phyloP scores from a whole-genome alignment of 2,888 invertebrate genomes.

The Sarcophaga variegata region DNA sequence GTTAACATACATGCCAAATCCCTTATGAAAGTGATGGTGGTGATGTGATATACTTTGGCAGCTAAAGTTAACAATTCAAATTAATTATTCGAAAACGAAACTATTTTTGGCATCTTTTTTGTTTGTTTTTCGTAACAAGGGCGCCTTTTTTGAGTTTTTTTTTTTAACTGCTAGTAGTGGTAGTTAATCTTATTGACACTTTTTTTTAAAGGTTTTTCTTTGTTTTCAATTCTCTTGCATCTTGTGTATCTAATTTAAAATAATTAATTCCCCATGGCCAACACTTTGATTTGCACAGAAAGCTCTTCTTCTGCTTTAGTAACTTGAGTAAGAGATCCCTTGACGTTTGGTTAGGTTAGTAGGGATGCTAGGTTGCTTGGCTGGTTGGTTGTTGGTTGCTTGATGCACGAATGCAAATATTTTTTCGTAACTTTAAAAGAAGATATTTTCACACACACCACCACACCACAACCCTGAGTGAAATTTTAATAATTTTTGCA shows the following conservation, averaged over 20 bases:
- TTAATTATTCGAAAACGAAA: conserved; percentile 12
- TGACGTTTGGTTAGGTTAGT: background rate
- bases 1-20: too few relatives aligned
- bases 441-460: conserved; percentile 36
- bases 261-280: conserved; percentile 71
- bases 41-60: background rate
- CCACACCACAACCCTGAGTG: background rate
- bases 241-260: conserved; percentile 59
- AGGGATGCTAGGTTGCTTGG: too few relatives aligned
- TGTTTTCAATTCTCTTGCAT: background rate
- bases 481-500: conserved; percentile 67
- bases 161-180: background rate
- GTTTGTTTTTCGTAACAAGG: background rate
- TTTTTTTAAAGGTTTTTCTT: background rate
- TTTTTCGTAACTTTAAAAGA: conserved; percentile 8
- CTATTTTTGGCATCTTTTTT: background rate
- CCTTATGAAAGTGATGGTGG: too few relatives aligned
- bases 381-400: too few relatives aligned
- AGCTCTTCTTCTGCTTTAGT: background rate
- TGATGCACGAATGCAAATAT: background rate
- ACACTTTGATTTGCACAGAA: conserved; percentile 61
- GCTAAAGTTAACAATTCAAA: background rate
- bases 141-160: background rate
- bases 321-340: background rate
- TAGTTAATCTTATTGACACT: conserved; percentile 19